A percentile compares a stretch with the other conserved stretches of the same genome.
Conservation (phyloP, 2,797 vertebrate genomes). For the Tragopan temminckii region DNA sequence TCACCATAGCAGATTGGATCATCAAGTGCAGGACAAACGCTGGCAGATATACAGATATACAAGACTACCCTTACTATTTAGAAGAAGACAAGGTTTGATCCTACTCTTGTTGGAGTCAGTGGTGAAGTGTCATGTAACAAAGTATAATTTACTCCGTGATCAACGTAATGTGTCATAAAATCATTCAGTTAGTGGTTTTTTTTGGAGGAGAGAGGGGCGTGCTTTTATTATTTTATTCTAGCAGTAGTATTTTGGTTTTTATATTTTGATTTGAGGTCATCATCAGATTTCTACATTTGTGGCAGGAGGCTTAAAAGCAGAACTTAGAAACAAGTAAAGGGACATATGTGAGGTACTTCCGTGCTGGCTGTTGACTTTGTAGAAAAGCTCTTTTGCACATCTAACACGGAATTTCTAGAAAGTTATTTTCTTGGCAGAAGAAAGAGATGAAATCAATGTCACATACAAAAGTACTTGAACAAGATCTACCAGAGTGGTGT, state of each 20-base stretch:
- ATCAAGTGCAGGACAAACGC: not conserved
- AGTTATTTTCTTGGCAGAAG: not conserved
- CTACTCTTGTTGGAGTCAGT: not conserved
- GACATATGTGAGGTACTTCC: not conserved
- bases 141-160: slow-evolving; percentile 37
- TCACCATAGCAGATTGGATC: not conserved
- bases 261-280: slow-evolving; percentile 19
- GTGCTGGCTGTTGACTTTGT: not conserved
- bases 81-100: not conserved
- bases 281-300: not conserved
- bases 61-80: not conserved
- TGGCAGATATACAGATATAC: not conserved
- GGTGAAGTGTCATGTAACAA: slow-evolving; percentile 3
- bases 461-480: not conserved
- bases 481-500: not conserved
- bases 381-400: not conserved
- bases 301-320: not conserved
- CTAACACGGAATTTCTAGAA: not conserved
- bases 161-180: not conserved
- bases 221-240: not conserved
- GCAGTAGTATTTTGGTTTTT: not conserved
- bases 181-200: not conserved
- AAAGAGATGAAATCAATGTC: not conserved
- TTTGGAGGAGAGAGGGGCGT: no score
- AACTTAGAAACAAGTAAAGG: not conserved